These are phyloP conservation scores for Matsumurasca onukii DNA, from an alignment of 1,140 invertebrate species.

Conservation along the genomic window DNA sequence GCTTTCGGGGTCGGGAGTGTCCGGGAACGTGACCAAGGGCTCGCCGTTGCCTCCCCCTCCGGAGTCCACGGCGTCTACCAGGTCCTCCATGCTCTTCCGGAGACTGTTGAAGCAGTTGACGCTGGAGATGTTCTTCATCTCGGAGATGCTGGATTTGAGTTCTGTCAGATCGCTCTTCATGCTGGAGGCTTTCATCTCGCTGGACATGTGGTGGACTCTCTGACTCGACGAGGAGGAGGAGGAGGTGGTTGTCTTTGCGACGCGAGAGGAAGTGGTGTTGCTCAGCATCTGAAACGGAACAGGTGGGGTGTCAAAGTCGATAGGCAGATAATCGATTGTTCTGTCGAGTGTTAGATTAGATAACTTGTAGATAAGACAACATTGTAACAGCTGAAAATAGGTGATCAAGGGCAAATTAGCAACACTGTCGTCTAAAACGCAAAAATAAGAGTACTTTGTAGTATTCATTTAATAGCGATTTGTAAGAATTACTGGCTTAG, in stretches of 20 bases:
- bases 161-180: slow-evolving; percentile 74
- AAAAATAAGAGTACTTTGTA: too few species aligned
- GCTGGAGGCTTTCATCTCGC: slow-evolving; percentile 64
- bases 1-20: slow-evolving; percentile 69
- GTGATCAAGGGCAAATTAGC: too few species aligned
- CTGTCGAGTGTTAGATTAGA: too few species aligned
- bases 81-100: slow-evolving; percentile 63
- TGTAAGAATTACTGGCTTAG: too few species aligned
- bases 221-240: slow-evolving; percentile 53
- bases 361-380: too few species aligned
- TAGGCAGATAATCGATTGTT: neutral
- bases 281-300: slow-evolving; percentile 33
- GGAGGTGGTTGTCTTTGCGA: slow-evolving; percentile 56
- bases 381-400: too few species aligned
- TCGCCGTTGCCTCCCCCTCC: slow-evolving; percentile 55
- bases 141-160: slow-evolving; percentile 72
- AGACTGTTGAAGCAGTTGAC: slow-evolving; percentile 54
- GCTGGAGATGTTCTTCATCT: slow-evolving; percentile 63
- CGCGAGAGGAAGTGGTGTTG: slow-evolving; percentile 51
- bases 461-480: too few species aligned
- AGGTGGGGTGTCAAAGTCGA: neutral
- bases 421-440: too few species aligned
- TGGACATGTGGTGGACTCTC: slow-evolving; percentile 47
- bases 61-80: slow-evolving; percentile 54
- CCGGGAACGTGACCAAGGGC: slow-evolving; percentile 73